Percentiles rank a stretch among this genome's conserved stretches.
Conservation (phyloP, 2,888 invertebrate genomes). For the Ophion obscuratus region DNA sequence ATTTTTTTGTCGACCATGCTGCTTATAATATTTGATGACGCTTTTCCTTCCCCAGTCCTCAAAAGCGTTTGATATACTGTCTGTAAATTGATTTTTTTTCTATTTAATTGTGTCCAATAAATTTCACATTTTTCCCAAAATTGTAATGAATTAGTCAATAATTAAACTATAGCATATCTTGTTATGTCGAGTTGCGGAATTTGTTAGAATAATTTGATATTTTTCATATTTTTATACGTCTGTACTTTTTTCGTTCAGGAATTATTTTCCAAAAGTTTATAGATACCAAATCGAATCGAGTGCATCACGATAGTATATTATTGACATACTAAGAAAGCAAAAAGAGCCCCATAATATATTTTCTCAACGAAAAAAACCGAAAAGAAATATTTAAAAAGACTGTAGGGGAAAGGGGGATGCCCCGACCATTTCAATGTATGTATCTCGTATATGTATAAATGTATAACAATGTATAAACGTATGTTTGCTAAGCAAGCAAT, state of each 20-base stretch:
- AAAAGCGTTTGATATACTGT: slow-evolving; percentile 28
- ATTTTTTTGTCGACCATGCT: slow-evolving; percentile 26
- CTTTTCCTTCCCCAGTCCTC: slow-evolving; percentile 21
- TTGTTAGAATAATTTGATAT: neutral
- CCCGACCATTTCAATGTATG: neutral
- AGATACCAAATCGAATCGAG: too few species aligned
- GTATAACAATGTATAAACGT: neutral
- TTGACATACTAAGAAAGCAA: too few species aligned
- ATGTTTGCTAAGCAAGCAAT: too few species aligned
- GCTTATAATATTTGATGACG: slow-evolving; percentile 27
- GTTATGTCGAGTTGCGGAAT: slow-evolving; percentile 3
- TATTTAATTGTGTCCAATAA: slow-evolving; percentile 18
- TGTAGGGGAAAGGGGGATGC: neutral
- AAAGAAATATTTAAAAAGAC: too few species aligned
- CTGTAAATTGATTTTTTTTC: slow-evolving; percentile 18
- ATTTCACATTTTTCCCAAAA: neutral
- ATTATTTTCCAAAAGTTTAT: too few species aligned
- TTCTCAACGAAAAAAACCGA: too few species aligned
- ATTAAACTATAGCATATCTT: slow-evolving; percentile 7
- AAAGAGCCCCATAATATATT: too few species aligned
- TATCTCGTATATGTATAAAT: neutral
- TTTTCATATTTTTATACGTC: too few species aligned
- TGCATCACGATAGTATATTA: too few species aligned
- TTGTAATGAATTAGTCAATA: slow-evolving; percentile 10
- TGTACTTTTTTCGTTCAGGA: too few species aligned